A percentile compares a stretch with the other conserved stretches of the same genome.
Evolutionary conservation across 2,888 invertebrate species (phyloP).

Genomic region (Malthinus seriepunctatus): DNA sequence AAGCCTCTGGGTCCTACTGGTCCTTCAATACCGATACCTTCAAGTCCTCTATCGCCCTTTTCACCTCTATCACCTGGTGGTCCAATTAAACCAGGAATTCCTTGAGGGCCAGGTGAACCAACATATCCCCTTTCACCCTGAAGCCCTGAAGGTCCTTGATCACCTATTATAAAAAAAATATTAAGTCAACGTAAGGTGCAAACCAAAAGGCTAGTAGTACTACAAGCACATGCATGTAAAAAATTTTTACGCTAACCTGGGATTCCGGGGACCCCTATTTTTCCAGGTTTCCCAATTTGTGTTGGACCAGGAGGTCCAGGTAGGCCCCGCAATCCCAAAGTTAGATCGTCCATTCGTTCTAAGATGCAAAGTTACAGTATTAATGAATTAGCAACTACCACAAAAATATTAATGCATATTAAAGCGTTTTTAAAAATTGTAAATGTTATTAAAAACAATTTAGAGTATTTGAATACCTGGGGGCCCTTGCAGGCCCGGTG

Average conservation of each 20-base stretch:
- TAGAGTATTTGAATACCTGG: slow-evolving; percentile 58
- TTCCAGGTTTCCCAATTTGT: slow-evolving; percentile 59
- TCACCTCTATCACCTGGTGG: slow-evolving; percentile 69
- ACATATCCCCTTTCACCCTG: slow-evolving; percentile 67
- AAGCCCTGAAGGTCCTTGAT: slow-evolving; percentile 67
- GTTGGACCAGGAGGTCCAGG: slow-evolving; percentile 66
- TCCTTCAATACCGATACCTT: slow-evolving; percentile 76
- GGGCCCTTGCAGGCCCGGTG: slow-evolving; percentile 69
- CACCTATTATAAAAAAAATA: slow-evolving; percentile 53
- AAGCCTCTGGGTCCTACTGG: slow-evolving; percentile 71
- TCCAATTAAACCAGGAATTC: slow-evolving; percentile 65
- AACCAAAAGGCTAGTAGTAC: not conserved
- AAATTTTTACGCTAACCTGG: slow-evolving; percentile 54
- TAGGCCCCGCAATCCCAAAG: slow-evolving; percentile 66
- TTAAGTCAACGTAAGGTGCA: not conserved
- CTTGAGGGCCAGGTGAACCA: slow-evolving; percentile 66
- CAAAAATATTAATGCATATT: too few relatives aligned
- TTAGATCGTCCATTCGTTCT: slow-evolving; percentile 64
- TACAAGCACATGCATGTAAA: not conserved
- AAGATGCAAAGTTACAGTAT: slow-evolving; percentile 40
- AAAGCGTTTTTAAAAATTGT: not conserved
- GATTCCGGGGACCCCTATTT: slow-evolving; percentile 60
- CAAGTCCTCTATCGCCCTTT: slow-evolving; percentile 71
- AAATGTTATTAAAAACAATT: not conserved
- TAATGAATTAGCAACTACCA: slow-evolving; percentile 12